phyloP scores from a whole-genome alignment of 2,888 invertebrate species.

The Hermaeophaga mercurialis region DNA sequence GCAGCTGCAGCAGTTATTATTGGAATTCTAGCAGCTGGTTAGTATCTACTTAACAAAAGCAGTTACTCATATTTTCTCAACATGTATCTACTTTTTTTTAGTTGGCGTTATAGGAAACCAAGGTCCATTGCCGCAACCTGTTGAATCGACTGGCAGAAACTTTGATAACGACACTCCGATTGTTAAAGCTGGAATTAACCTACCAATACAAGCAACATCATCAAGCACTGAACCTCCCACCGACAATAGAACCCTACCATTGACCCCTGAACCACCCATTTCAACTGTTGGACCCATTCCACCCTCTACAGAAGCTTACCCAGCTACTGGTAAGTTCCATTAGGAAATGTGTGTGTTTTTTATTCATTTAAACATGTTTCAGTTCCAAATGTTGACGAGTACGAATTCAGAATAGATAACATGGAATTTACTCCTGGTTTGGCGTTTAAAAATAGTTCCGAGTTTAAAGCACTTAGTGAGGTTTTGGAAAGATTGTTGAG shows the following conservation, averaged over 20 bases:
- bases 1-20: slow-evolving; percentile 70
- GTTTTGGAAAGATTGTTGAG: slow-evolving; percentile 67
- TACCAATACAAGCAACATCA: slow-evolving; percentile 28
- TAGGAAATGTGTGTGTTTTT: too few relatives aligned
- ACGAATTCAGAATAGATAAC: slow-evolving; percentile 70
- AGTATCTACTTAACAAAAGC: too few relatives aligned
- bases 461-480: slow-evolving; percentile 65
- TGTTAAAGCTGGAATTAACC: slow-evolving; percentile 57
- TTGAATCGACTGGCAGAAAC: slow-evolving; percentile 61
- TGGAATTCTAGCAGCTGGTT: slow-evolving; percentile 77
- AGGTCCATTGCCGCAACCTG: slow-evolving; percentile 66
- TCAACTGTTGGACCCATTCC: slow-evolving; percentile 44
- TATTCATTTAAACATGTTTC: slow-evolving; percentile 4
- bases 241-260: neutral
- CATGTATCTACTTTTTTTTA: slow-evolving; percentile 52
- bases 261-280: neutral
- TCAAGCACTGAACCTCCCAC: slow-evolving; percentile 52
- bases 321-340: slow-evolving; percentile 60
- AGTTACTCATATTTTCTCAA: neutral
- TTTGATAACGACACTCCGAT: slow-evolving; percentile 60
- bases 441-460: slow-evolving; percentile 64
- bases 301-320: slow-evolving; percentile 60
- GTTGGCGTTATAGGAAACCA: slow-evolving; percentile 72
- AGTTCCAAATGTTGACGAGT: slow-evolving; percentile 75
- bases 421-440: slow-evolving; percentile 66